Conservation (phyloP, 30 jellyfish, hydroid and myxozoan genomes). For the Cassiopea xamachana region DNA sequence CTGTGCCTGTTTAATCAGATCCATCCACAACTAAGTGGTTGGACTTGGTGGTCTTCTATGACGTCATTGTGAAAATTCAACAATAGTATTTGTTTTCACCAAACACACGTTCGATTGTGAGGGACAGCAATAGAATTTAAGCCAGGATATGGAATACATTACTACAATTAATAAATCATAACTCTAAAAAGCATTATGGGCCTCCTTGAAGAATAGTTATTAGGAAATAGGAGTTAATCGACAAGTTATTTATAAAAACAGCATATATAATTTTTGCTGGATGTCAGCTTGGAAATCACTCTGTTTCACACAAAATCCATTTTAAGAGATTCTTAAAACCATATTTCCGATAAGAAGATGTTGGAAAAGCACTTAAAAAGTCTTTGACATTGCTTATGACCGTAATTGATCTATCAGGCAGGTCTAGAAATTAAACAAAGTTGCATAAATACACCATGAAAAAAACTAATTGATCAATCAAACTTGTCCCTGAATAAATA, state of each 20-base stretch:
- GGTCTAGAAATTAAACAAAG: not conserved
- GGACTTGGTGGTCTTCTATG: not conserved
- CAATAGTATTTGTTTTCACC: not conserved
- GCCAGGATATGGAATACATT: not conserved
- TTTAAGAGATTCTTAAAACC: not conserved
- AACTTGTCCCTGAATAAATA: not conserved
- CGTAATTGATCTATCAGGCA: not conserved
- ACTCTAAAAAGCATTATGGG: not conserved
- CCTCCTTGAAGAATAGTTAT: not conserved
- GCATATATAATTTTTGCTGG: not conserved
- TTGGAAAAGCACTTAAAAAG: not conserved
- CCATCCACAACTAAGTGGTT: not conserved
- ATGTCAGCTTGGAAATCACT: constrained; percentile 2
- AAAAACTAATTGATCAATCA: not conserved
- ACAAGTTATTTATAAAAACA: not conserved
- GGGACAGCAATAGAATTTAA: not conserved
- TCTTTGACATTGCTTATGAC: not conserved
- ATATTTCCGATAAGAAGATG: not conserved
- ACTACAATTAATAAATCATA: not conserved
- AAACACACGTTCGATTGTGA: not conserved
- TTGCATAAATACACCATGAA: not conserved
- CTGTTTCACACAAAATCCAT: not conserved
- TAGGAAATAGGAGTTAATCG: not conserved
- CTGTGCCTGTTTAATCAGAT: not conserved
- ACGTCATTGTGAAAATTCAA: not conserved